These are phyloP conservation scores for Zaprionus obscuricornis DNA, from an alignment of 2,888 invertebrate genomes.

Conservation along the genomic window DNA sequence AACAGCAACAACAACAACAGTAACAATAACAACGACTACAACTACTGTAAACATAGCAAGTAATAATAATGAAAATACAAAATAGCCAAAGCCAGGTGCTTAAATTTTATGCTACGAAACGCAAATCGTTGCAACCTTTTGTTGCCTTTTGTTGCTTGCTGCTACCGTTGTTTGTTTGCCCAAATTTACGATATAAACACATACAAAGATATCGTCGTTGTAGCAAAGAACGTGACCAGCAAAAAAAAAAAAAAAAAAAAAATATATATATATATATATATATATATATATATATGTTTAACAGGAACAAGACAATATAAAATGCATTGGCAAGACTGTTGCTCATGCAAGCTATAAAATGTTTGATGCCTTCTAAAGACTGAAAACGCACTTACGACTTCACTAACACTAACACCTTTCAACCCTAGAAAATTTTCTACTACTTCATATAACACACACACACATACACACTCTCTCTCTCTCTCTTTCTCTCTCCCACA, in stretches of 20 bases:
- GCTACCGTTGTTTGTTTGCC: constrained; percentile 41
- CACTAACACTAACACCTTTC: not conserved
- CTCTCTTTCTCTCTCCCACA: not conserved
- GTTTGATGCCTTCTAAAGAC: constrained; percentile 20
- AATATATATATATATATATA: constrained; percentile 4
- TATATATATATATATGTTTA: constrained; percentile 10
- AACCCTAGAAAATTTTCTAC: constrained; percentile 6
- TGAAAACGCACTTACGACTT: constrained; percentile 14
- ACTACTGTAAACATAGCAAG: constrained; percentile 40
- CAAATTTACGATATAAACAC: constrained; percentile 63
- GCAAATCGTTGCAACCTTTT: constrained; percentile 60
- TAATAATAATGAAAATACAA: constrained; percentile 73
- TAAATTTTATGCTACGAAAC: constrained; percentile 59
- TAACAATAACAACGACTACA: not conserved
- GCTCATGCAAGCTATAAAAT: constrained; percentile 55
- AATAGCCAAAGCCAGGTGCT: constrained; percentile 56
- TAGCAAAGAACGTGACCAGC: constrained; percentile 62
- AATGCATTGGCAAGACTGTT: constrained; percentile 48
- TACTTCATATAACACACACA: no score
- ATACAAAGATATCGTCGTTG: constrained; percentile 24
- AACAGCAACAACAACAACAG: not conserved
- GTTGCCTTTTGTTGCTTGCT: constrained; percentile 54
- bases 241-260: constrained; percentile 14
- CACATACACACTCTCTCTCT: not conserved
- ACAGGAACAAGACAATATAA: constrained; percentile 37